phyloP scores from a whole-genome alignment of 2,113 vertebrate genomes.

The Craseonycteris thonglongyai region DNA sequence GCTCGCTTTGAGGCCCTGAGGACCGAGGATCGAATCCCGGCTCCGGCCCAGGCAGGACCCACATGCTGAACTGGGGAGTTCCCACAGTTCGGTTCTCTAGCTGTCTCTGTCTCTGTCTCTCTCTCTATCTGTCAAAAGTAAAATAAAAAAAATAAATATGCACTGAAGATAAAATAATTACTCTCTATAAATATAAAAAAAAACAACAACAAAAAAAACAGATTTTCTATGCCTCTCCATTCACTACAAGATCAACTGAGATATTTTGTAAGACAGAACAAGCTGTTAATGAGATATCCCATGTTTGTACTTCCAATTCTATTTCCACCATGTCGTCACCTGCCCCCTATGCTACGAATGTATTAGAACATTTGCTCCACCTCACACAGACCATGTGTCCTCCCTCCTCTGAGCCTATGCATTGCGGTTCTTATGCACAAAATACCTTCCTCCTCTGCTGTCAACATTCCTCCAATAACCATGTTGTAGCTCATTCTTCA shows the following conservation, averaged over 20 bases:
- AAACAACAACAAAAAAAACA: no score
- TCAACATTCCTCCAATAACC: not conserved
- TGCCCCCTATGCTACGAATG: not conserved
- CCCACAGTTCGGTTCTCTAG: no score
- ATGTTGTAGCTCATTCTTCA: not conserved
- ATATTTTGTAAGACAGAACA: not conserved
- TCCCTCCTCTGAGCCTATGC: not conserved
- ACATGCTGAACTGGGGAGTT: no score
- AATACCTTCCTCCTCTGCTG: not conserved
- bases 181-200: no score
- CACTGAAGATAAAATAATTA: no score
- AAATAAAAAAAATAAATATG: no score
- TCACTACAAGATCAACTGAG: not conserved
- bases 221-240: not conserved
- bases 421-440: not conserved
- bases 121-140: no score
- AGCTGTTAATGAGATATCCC: not conserved
- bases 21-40: no score
- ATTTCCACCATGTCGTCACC: not conserved
- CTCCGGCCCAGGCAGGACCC: no score
- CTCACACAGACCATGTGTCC: not conserved
- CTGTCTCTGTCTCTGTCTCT: no score
- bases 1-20: no score
- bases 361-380: not conserved
- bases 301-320: not conserved